A percentile compares a stretch with the other conserved stretches of the same genome.
Evolutionary conservation across 1,140 invertebrate species (phyloP).

Genomic region (Aphis craccivora): DNA sequence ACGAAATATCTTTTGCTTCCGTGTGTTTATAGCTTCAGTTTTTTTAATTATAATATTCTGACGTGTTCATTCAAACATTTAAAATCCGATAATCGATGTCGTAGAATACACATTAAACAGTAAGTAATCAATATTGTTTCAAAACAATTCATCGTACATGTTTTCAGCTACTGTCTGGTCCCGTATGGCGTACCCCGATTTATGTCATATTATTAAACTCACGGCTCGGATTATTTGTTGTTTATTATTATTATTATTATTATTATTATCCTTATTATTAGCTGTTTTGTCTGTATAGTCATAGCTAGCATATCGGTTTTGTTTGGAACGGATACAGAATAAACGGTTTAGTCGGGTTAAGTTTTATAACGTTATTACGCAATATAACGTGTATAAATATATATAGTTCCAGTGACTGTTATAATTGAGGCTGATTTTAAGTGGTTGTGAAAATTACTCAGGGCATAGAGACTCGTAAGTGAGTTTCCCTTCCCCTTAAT

Average conservation of each 20-base stretch:
- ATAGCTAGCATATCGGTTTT: neutral
- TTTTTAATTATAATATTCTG: neutral
- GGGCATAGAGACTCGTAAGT: neutral
- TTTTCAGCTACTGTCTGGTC: neutral
- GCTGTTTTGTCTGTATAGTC: neutral
- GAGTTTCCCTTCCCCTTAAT: neutral
- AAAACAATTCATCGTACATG: neutral
- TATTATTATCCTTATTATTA: neutral
- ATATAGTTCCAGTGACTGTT: neutral
- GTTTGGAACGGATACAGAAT: neutral
- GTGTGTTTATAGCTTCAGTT: neutral
- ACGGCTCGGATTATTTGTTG: neutral
- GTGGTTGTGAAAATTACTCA: neutral
- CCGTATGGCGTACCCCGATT: neutral
- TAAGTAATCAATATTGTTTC: neutral
- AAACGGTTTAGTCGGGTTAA: neutral
- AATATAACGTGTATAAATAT: neutral
- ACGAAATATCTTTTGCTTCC: neutral
- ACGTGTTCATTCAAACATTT: neutral
- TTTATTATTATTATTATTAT: slow-evolving; percentile 16
- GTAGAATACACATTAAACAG: neutral
- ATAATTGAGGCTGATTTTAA: slow-evolving; percentile 16
- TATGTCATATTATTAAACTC: neutral
- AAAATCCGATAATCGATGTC: neutral
- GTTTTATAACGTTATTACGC: neutral